Evolutionary conservation across 2,888 invertebrate genomes (phyloP).

Genomic region (Drosophila demipolita): DNA sequence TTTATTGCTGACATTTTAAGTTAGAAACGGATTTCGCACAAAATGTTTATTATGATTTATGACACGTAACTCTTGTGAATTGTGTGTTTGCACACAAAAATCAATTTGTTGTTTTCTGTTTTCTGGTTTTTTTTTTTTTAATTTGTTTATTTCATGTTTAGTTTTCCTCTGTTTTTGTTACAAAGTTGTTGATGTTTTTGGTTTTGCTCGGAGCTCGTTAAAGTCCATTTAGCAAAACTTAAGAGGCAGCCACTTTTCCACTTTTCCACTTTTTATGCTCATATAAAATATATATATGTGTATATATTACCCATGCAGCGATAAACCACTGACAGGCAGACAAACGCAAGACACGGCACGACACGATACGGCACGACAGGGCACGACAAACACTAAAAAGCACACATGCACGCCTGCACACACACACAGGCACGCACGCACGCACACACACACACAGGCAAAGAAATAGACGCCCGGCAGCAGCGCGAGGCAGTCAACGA

Average conservation of each 20-base stretch:
- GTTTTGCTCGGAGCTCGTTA: conserved; percentile 35
- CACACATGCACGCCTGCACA: not conserved
- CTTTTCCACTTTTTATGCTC: conserved; percentile 23
- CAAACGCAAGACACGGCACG: not conserved
- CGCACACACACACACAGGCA: conserved; percentile 22
- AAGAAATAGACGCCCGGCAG: conserved; percentile 39
- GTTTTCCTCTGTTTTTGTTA: conserved; percentile 24
- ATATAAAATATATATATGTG: not conserved
- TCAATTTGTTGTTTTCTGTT: conserved; percentile 18
- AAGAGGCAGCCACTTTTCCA: conserved; percentile 19
- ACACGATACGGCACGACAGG: not conserved
- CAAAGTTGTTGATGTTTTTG: conserved; percentile 40
- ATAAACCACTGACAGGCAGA: not conserved
- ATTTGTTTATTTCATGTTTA: conserved; percentile 9
- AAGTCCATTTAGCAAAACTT: conserved; percentile 34
- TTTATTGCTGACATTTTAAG: conserved; percentile 62
- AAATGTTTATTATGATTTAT: conserved; percentile 54
- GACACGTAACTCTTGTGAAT: conserved; percentile 40
- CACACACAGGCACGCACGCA: conserved; percentile 5
- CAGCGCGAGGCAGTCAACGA: conserved; percentile 47
- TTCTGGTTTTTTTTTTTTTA: not conserved
- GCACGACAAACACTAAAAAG: not conserved
- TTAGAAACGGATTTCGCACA: conserved; percentile 44
- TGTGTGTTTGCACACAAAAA: conserved; percentile 21
- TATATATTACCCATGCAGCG: conserved; percentile 12